Base-by-base conservation (phyloP, 2,797 vertebrate genomes). In the Scleropages formosus region DNA sequence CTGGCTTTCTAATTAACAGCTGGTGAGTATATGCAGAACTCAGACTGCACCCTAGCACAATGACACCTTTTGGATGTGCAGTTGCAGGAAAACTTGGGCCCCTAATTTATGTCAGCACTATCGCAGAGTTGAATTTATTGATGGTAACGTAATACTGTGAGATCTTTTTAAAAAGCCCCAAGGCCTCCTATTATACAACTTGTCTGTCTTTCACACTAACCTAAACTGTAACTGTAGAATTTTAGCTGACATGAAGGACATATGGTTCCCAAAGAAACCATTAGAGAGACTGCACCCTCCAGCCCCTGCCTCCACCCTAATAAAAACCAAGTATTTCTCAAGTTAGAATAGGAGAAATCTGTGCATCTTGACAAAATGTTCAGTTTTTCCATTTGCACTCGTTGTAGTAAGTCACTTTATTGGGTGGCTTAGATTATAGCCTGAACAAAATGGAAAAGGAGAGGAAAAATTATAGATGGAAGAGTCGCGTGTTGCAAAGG, bases 21-120 rank as follows among this genome's bases (percentile, higher is more conserved):
- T 77, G 44, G 70, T 39, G 65, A 67, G 70, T 79, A 72, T 63
- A 60, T 51, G 75, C 58, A 68, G 66, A 51, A 72, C 76, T 72
- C 64, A 72, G 80, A 77, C 73, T 80, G 61, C 22, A 24, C 47
- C 73, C 78, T 74, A 78, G 75, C 60, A 80, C 75, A 79, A 70
- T 82, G 80, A 87, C 83, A 82, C 79, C 67, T 75, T 81, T 78
- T 79, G 74, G 82, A 79, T 60, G 74, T 78, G 74, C 79, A 78
- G 74, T 78, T 83, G 74, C 72, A 84, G 76, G 62, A 75, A 62
- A 75, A 71, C 59, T 72, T 75, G 77, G 85, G 69, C 82, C 84
- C 80, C 84, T 87, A 89, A 90, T 90, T 91, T 90, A 90, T 90
- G 89, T 93, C 91, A 91, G 88, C 87, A 84, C 86, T 88, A 86